Percentiles rank a stretch among this genome's conserved stretches.
These are phyloP conservation scores for Rhagonycha fulva DNA, from an alignment of 2,888 invertebrate species.

Conservation along the genomic window DNA sequence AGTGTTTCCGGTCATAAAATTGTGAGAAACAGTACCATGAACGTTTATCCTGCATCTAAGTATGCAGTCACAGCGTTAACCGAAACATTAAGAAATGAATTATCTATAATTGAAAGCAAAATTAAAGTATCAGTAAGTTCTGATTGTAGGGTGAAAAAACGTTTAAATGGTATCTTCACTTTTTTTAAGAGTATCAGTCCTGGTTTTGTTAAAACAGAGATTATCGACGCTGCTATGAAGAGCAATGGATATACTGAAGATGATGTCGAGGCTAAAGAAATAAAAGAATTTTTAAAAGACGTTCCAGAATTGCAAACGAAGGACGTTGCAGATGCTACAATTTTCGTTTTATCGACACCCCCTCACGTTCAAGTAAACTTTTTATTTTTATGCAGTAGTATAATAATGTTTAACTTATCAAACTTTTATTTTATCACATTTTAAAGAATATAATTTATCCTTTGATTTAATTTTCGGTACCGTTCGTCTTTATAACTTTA, in stretches of 20 bases:
- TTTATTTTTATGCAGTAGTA: not conserved
- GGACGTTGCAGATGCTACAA: constrained; percentile 38
- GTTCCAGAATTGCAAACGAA: constrained; percentile 20
- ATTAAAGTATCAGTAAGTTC: not conserved
- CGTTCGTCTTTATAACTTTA: too few species aligned
- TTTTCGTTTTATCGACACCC: constrained; percentile 39
- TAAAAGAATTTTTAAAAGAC: not conserved
- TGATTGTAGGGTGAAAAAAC: not conserved
- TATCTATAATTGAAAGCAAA: not conserved
- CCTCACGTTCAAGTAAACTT: constrained; percentile 38
- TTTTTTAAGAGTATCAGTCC: constrained; percentile 42
- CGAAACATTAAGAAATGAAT: not conserved
- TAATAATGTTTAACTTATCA: too few species aligned
- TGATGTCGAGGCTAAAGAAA: not conserved
- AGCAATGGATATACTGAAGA: not conserved
- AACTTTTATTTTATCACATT: too few species aligned
- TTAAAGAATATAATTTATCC: too few species aligned
- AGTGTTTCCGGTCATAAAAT: not conserved
- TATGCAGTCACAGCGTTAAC: not conserved
- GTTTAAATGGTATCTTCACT: not conserved
- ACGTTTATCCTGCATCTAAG: not conserved
- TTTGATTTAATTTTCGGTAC: too few species aligned
- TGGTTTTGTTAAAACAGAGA: constrained; percentile 38
- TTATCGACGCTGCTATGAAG: not conserved
- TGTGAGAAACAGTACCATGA: not conserved